Evolutionary conservation across 2,113 vertebrate species (phyloP), one percentile per base, ranked within the genome.

Genomic region (Brachyistius frenatus): DNA sequence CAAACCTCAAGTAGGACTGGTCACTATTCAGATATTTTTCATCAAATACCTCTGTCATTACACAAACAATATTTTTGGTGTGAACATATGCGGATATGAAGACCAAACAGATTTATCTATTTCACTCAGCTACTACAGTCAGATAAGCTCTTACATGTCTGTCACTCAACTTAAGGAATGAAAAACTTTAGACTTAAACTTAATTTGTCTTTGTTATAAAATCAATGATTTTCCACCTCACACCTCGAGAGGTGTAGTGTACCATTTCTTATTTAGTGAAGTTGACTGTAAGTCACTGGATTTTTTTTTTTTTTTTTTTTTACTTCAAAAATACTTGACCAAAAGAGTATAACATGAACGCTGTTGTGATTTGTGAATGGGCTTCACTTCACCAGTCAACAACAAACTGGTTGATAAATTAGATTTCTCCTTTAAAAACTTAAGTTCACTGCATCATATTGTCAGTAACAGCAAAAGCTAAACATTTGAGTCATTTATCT

Each of bases 81-180:
- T 52, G 16, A 69, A 5, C 1, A 37, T 54, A 69, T 61, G 46
- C 60, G 36, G 61, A 52, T 39, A 50, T 39, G 23, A 5, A 64
- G 23, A 23, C 23, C 23, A 23, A 23, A 23, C 23, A 23, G 23
- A 23, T 23, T 23, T 23, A 52, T 52, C n/a, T n/a, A 36, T 36
- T 69, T 66, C 7, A 36, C 3, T 54, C 15, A 2, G 10, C 61
- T 65, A 3, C 32, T 60, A 53, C 23, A 3, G 47, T 10, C 41
- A 39, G 9, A 84, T 72, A 65, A 68, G 67, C 71, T 81, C 52
- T 23, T 44, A 2, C 10, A 10, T 41, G 41, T 71, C 1, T 8
- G 47, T 36, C 11, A 39, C 31, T 55, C 6, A 41, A 23, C 50
- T 35, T 7, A 36, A 23, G n/a, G 30, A 56, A 50, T 16, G 2